Evolutionary conservation across 2,113 vertebrate genomes (phyloP).

Genomic region (Pangasianodon hypophthalmus): DNA sequence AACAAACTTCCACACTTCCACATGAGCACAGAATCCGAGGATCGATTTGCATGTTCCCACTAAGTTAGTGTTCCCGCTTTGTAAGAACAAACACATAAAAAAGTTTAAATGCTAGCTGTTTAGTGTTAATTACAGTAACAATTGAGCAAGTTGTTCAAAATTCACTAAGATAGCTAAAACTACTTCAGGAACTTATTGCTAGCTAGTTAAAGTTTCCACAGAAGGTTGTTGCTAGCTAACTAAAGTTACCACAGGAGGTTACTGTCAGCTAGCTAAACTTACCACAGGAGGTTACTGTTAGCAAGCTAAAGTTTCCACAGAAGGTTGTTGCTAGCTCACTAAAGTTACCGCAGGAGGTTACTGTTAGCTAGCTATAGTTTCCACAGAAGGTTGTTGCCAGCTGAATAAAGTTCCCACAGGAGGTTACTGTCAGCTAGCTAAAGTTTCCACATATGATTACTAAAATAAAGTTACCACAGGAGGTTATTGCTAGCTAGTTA

Average conservation of each 20-base stretch:
- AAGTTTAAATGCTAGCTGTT: background rate
- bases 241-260: background rate
- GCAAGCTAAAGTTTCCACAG: background rate
- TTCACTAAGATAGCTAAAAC: background rate
- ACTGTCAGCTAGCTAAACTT: background rate
- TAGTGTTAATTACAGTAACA: background rate
- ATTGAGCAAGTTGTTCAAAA: background rate
- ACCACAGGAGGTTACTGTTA: background rate
- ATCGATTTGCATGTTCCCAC: background rate
- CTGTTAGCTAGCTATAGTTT: background rate
- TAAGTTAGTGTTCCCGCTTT: background rate
- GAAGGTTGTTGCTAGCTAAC: background rate
- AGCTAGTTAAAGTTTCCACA: background rate
- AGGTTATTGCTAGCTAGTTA: background rate
- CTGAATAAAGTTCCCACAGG: background rate
- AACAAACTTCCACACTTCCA: background rate
- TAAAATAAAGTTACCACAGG: background rate
- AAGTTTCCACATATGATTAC: background rate
- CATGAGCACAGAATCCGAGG: background rate
- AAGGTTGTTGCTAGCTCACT: too few relatives aligned
- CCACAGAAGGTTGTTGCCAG: background rate
- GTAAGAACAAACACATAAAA: background rate
- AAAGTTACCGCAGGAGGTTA: background rate
- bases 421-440: background rate
- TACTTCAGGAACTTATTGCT: background rate